Evolutionary conservation across 1,140 invertebrate species (phyloP).

Genomic region (Heliconius himera): DNA sequence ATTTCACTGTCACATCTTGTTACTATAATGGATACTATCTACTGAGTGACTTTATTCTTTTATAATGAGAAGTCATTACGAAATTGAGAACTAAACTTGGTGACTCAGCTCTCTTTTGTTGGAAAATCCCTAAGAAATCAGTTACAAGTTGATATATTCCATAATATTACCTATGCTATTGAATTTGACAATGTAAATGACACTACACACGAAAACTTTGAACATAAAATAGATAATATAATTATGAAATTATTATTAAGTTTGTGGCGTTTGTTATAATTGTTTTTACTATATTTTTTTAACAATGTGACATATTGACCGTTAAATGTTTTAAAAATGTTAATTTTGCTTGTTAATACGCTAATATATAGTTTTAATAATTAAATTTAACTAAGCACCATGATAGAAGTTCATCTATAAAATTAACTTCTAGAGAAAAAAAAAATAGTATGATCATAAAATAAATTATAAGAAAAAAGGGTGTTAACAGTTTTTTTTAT

Average conservation of each 20-base stretch:
- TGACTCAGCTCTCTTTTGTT: no score
- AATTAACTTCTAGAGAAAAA: no score
- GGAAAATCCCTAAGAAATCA: background rate
- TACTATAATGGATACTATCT: background rate
- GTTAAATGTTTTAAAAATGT: background rate
- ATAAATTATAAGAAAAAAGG: background rate
- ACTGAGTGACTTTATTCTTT: no score
- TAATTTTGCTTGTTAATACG: background rate
- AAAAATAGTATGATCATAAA: no score
- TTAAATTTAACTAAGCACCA: no score
- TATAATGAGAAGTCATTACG: no score
- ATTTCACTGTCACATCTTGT: no score
- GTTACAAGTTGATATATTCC: background rate
- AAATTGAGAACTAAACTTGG: no score
- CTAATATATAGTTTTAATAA: background rate
- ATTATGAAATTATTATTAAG: background rate
- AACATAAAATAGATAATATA: background rate
- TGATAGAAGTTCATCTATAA: no score
- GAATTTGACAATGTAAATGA: conserved; percentile 8
- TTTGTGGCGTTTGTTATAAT: background rate
- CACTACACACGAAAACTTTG: conserved; percentile 18
- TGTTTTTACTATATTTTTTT: background rate
- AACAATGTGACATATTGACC: background rate
- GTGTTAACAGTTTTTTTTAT: background rate
- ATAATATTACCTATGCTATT: background rate